These are phyloP conservation scores for Gallinago media DNA, from an alignment of 2,113 vertebrate species.

Conservation along the genomic window DNA sequence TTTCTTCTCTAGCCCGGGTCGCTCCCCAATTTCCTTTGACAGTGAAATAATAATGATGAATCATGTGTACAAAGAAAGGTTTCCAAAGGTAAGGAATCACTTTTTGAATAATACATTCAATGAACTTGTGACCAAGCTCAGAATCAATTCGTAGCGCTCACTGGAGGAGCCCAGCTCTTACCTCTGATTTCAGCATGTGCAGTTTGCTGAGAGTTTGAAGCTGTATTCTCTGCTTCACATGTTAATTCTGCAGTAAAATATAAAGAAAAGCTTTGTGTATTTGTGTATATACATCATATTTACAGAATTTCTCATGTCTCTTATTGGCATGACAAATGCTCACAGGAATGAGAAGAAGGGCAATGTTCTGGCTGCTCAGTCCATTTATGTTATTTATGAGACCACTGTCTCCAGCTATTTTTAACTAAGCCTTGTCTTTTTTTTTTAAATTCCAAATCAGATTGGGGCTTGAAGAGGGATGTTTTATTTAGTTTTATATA, in stretches of 20 bases:
- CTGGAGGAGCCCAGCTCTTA: neutral
- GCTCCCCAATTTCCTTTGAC: constrained; percentile 94
- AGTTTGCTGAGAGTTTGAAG: neutral
- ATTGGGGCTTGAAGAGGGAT: neutral
- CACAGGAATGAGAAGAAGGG: neutral
- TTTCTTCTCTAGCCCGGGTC: constrained; percentile 87
- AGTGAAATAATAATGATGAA: constrained; percentile 99
- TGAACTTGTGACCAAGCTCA: neutral
- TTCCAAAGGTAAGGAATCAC: constrained; percentile 90
- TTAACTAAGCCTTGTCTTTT: neutral
- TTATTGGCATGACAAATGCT: neutral
- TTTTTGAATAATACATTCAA: neutral
- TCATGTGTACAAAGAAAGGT: constrained; percentile 98
- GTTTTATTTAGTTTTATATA: neutral
- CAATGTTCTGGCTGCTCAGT: neutral
- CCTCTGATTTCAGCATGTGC: neutral
- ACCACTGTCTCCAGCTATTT: neutral
- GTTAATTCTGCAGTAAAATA: neutral
- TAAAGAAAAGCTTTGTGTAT: neutral
- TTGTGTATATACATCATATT: neutral
- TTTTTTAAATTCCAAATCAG: neutral
- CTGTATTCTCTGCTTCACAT: neutral
- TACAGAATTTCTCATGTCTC: neutral
- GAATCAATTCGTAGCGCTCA: neutral
- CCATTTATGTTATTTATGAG: neutral